Conservation (phyloP, 2,888 invertebrate genomes). For the Lucinisca nassula region DNA sequence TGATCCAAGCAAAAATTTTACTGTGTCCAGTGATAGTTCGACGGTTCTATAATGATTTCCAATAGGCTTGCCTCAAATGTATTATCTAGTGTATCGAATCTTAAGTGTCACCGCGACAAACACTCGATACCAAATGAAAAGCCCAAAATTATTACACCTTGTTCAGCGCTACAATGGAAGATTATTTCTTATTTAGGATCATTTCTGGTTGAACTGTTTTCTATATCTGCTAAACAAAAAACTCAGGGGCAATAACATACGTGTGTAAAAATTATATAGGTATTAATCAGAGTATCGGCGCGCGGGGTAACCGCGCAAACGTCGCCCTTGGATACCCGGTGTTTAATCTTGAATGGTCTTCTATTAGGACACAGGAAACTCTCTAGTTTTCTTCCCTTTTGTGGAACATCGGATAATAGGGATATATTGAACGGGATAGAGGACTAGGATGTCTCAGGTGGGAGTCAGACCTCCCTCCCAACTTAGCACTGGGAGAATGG, state of each 20-base stretch:
- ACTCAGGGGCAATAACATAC: conserved; percentile 75
- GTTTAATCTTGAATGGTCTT: conserved; percentile 54
- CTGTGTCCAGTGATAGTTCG: neutral
- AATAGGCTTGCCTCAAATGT: too few relatives aligned
- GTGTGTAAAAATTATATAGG: conserved; percentile 65
- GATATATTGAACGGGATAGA: neutral
- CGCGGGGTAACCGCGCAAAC: conserved; percentile 75
- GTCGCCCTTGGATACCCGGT: conserved; percentile 72
- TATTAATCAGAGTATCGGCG: conserved; percentile 53
- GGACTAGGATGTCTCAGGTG: conserved; percentile 79
- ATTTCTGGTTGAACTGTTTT: conserved; percentile 75
- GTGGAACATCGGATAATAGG: conserved; percentile 1
- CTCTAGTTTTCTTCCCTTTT: neutral
- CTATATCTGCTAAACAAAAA: conserved; percentile 76
- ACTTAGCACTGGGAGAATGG: conserved; percentile 72
- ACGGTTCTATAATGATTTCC: neutral
- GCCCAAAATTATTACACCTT: conserved; percentile 1
- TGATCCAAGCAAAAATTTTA: neutral
- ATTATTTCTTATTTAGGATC: conserved; percentile 56
- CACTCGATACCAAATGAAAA: conserved; percentile 57
- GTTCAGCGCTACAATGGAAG: conserved; percentile 51
- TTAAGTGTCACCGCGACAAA: conserved; percentile 51
- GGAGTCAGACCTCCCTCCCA: conserved; percentile 76
- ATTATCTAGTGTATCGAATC: neutral
- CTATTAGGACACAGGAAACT: neutral